Conservation (phyloP, 1,140 invertebrate species). For the Brachionus rubens region DNA sequence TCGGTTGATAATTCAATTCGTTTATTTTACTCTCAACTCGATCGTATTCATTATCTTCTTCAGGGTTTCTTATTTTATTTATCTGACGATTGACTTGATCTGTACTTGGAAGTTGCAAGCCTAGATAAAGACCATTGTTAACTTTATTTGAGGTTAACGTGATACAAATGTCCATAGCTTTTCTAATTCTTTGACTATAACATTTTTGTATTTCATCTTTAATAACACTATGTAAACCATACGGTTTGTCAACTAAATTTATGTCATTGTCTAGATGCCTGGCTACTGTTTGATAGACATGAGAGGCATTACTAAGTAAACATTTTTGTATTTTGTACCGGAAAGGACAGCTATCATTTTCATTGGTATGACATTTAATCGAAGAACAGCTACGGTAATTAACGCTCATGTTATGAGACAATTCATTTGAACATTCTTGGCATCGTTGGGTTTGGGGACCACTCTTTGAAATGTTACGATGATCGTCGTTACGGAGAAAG, state of each 20-base stretch:
- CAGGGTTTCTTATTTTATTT: not conserved
- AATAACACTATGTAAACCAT: not conserved
- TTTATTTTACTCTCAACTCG: not conserved
- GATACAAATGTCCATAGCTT: constrained; percentile 15
- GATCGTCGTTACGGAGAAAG: not conserved
- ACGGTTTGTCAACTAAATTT: not conserved
- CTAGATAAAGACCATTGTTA: not conserved
- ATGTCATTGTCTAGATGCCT: not conserved
- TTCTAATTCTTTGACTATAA: not conserved
- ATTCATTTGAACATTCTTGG: not conserved
- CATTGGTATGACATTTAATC: constrained; percentile 3
- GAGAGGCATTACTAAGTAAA: not conserved
- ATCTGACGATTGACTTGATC: not conserved
- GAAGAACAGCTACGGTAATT: not conserved
- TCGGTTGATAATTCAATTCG: not conserved
- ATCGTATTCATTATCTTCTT: constrained; percentile 2
- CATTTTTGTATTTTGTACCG: constrained; percentile 9
- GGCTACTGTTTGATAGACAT: constrained; percentile 7
- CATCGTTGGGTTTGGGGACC: not conserved
- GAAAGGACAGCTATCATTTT: constrained; percentile 3
- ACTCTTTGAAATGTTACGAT: not conserved
- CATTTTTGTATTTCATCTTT: not conserved
- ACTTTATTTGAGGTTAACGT: not conserved
- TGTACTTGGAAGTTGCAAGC: not conserved
- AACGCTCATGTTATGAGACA: not conserved